phyloP scores from a whole-genome alignment of 2,113 vertebrate species.

The Gnathonemus longibarbis region DNA sequence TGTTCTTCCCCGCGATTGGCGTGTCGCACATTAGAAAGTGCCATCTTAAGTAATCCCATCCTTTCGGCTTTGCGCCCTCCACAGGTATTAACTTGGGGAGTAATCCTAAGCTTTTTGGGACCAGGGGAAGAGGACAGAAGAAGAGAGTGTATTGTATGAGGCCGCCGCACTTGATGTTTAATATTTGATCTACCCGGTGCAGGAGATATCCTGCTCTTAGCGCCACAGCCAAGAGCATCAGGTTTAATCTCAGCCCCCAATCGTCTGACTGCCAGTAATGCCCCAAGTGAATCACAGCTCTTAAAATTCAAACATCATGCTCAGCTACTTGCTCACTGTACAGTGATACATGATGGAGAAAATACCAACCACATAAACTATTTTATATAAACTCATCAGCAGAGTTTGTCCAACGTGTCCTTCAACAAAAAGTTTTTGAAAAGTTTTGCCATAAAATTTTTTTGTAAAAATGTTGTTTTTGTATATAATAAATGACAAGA shows the following conservation, averaged over 20 bases:
- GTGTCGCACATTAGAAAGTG: conserved; percentile 90
- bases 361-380: background rate
- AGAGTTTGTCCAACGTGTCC: background rate
- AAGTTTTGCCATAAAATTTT: background rate
- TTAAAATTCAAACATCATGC: background rate
- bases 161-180: conserved; percentile 94
- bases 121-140: conserved; percentile 60
- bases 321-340: background rate
- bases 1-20: conserved; percentile 87
- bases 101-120: conserved; percentile 94
- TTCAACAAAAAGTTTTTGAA: background rate
- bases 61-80: conserved; percentile 98
- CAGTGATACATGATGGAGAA: background rate
- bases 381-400: background rate
- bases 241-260: conserved; percentile 1
- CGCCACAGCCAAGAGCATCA: background rate
- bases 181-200: conserved; percentile 85
- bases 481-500: background rate
- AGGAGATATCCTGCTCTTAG: conserved; percentile 7
- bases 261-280: background rate
- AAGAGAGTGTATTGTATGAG: conserved; percentile 71
- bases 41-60: conserved; percentile 99
- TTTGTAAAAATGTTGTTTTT: no score
- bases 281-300: background rate
- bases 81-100: conserved; percentile 98